A percentile compares a stretch with the other conserved stretches of the same genome.
These are phyloP conservation scores for Malacoraja senta DNA, from an alignment of 2,797 vertebrate genomes.

Conservation along the genomic window DNA sequence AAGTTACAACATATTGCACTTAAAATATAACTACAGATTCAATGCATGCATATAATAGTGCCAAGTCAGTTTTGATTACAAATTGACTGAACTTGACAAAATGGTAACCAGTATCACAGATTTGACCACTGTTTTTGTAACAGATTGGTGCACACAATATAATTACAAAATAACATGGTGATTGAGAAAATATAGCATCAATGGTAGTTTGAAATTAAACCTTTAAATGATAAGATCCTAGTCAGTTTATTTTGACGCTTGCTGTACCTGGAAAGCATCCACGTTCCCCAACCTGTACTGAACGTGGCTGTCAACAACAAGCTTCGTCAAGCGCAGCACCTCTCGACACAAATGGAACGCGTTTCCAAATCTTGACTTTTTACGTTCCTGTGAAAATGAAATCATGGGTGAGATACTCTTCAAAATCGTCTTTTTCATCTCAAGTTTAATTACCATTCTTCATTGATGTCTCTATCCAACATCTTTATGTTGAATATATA, in stretches of 20 bases:
- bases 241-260: not conserved
- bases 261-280: slow-evolving; percentile 86
- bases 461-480: too few relatives aligned
- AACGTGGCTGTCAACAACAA: slow-evolving; percentile 97
- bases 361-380: slow-evolving; percentile 95
- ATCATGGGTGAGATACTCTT: not conserved
- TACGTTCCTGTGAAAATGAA: slow-evolving; percentile 71
- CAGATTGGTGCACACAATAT: not conserved
- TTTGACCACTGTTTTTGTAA: too few relatives aligned
- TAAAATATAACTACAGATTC: not conserved
- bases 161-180: not conserved
- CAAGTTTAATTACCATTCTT: not conserved
- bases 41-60: not conserved
- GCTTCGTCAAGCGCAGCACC: slow-evolving; percentile 88
- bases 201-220: not conserved
- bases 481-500: too few relatives aligned
- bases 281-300: slow-evolving; percentile 97
- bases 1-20: not conserved
- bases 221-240: not conserved
- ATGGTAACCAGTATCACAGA: not conserved
- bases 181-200: not conserved
- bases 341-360: slow-evolving; percentile 96
- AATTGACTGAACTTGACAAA: not conserved
- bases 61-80: not conserved
- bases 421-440: not conserved